Base-by-base conservation (phyloP, 2,797 vertebrate genomes). In the Sebastiscus tertius region DNA sequence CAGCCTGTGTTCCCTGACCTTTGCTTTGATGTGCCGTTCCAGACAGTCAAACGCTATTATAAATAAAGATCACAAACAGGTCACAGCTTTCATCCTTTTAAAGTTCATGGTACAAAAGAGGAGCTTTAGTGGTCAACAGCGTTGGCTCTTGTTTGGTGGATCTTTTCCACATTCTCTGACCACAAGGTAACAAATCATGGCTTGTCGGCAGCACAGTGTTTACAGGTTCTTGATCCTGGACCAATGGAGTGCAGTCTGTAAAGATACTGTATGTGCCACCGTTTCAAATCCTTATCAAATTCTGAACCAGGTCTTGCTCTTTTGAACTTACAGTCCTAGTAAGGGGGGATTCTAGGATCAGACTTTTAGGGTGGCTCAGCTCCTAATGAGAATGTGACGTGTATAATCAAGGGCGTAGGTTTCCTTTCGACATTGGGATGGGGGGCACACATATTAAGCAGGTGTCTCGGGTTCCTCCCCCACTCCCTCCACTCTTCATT, bases 41-140 rank as follows among this genome's bases (percentile, higher is more conserved):
- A 88, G 81, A 83, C 83, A 90, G 95, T 94, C 93, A 96, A 96
- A 93, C 67, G 79, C 88, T 92, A 80, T 93, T 93, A 93, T 93
- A 95, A 95, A 94, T 93, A 92, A 92, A 95, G 94, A 95, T 96
- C 94, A 95, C 88, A 95, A 91, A 85, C 89, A 66, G 92, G 86
- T 88, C 78, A 78, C 7, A 22, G 79, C 95, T 96, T 96, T 96
- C 92, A 96, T 96, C 95, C 89, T 72, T 80, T 81, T 83, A 93
- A 95, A 95, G 94, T 95, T 95, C 92, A 95, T 72, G 67, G 65
- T 91, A 91, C 79, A 90, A 91, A 94, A 84, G 85, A 83, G 66
- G 83, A 67, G 80, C 75, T 82, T 90, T 70, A 74, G 55, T 83
- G 76, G 79, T 79, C 26, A 75, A 84, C 76, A 72, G 73, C 2